Conservation (phyloP, 2,888 invertebrate species). For the Hypsopygia costalis region DNA sequence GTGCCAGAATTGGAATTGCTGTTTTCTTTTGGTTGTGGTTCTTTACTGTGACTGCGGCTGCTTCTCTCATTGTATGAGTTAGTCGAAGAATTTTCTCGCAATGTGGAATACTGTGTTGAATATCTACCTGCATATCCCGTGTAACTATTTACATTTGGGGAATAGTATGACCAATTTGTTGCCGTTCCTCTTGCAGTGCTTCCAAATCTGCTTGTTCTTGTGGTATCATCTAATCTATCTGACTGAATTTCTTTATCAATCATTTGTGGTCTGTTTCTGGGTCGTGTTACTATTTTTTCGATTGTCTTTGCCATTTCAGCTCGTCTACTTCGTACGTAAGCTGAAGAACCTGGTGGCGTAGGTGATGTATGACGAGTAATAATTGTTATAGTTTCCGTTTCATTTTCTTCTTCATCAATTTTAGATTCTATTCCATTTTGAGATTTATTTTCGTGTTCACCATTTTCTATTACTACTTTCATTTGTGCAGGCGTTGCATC, state of each 20-base stretch:
- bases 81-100: constrained; percentile 45
- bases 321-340: constrained; percentile 83
- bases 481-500: constrained; percentile 26
- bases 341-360: constrained; percentile 84
- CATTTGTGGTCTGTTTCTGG: constrained; percentile 78
- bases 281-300: constrained; percentile 84
- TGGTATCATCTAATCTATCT: constrained; percentile 85
- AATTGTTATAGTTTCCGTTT: constrained; percentile 79
- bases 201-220: constrained; percentile 83
- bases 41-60: constrained; percentile 59
- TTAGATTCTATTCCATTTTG: constrained; percentile 13
- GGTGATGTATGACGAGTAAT: constrained; percentile 90
- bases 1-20: constrained; percentile 28
- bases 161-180: constrained; percentile 83
- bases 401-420: constrained; percentile 35
- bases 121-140: constrained; percentile 72
- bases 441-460: constrained; percentile 20
- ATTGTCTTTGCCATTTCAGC: constrained; percentile 87
- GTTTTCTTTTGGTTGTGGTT: constrained; percentile 49
- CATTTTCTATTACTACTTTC: constrained; percentile 23
- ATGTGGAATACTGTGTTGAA: constrained; percentile 65
- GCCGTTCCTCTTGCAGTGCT: constrained; percentile 80
- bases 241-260: constrained; percentile 88
- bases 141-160: constrained; percentile 62
- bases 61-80: constrained; percentile 53